These are phyloP conservation scores for Drosophila sproati DNA, from an alignment of 1,140 invertebrate genomes.

Conservation along the genomic window DNA sequence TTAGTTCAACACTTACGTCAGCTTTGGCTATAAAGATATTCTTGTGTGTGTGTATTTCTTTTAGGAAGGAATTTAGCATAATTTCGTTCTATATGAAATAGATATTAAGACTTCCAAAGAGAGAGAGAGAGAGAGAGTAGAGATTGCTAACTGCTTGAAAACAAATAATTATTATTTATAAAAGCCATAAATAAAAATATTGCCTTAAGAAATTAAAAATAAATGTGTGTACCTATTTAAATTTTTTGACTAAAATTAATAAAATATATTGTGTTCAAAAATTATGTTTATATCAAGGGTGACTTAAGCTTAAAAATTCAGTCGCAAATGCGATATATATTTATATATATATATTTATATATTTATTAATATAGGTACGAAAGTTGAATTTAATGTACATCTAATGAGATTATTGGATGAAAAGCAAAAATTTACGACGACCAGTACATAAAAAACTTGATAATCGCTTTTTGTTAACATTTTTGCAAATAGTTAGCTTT, in stretches of 20 bases:
- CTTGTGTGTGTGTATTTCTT: conserved; percentile 43
- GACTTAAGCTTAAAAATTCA: conserved; percentile 54
- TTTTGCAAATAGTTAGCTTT: conserved; percentile 48
- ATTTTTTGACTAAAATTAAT: conserved; percentile 51
- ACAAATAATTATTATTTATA: conserved; percentile 55
- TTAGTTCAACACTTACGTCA: conserved; percentile 83
- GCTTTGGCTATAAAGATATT: conserved; percentile 56
- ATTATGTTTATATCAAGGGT: conserved; percentile 41
- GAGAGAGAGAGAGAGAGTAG: conserved; percentile 46
- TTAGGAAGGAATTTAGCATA: conserved; percentile 76
- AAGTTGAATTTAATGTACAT: conserved; percentile 50
- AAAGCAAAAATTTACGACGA: conserved; percentile 75
- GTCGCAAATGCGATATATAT: conserved; percentile 41
- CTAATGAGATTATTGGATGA: conserved; percentile 44
- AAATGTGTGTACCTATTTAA: conserved; percentile 35
- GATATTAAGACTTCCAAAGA: conserved; percentile 52
- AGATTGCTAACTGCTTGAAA: conserved; percentile 70
- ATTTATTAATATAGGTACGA: conserved; percentile 18
- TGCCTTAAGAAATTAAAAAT: conserved; percentile 21
- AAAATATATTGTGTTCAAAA: conserved; percentile 33
- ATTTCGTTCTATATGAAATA: conserved; percentile 84
- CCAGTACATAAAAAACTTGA: conserved; percentile 83
- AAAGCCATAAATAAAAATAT: conserved; percentile 59
- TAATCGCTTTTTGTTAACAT: conserved; percentile 36
- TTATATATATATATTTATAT: conserved; percentile 27